Percentiles rank a stretch among this genome's conserved stretches.
These are phyloP conservation scores for Pectinophora gossypiella DNA, from an alignment of 1,140 invertebrate genomes.

Conservation along the genomic window DNA sequence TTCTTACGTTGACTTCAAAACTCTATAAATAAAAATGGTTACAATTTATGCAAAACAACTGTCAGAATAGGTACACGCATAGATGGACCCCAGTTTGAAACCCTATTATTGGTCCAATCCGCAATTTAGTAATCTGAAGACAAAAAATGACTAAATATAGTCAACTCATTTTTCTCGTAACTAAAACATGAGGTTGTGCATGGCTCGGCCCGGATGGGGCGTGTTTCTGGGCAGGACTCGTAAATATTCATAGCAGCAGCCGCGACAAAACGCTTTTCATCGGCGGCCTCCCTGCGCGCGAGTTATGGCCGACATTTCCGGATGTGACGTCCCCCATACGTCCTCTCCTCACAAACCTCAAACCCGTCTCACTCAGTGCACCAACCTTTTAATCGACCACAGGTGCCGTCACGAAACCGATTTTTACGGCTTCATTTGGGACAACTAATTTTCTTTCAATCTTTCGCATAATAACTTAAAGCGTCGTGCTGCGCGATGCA, in stretches of 20 bases:
- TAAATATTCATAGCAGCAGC: constrained; percentile 57
- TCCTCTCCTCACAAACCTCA: neutral
- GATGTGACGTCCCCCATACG: constrained; percentile 24
- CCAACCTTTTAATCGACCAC: constrained; percentile 24
- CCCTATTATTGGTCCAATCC: too few relatives aligned
- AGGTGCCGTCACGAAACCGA: constrained; percentile 23
- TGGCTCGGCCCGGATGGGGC: constrained; percentile 25
- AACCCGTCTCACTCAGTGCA: constrained; percentile 4
- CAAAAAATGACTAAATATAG: too few relatives aligned
- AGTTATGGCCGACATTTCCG: constrained; percentile 36
- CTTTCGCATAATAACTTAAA: constrained; percentile 47
- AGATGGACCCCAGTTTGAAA: too few relatives aligned
- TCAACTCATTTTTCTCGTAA: neutral
- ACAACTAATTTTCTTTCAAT: constrained; percentile 48
- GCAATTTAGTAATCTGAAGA: too few relatives aligned
- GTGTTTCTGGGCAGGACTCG: constrained; percentile 38
- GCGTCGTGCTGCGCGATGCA: constrained; percentile 55
- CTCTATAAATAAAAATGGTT: too few relatives aligned
- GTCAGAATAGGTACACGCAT: too few relatives aligned
- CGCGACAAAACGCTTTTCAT: constrained; percentile 60
- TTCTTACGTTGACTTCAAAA: too few relatives aligned
- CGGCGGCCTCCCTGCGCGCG: constrained; percentile 48
- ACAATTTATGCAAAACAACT: too few relatives aligned
- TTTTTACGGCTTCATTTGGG: constrained; percentile 43
- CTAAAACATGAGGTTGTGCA: neutral